Percentiles rank a stretch among this genome's conserved stretches.
Conservation (phyloP, 2,888 invertebrate species). For the Drosophila conformis region DNA sequence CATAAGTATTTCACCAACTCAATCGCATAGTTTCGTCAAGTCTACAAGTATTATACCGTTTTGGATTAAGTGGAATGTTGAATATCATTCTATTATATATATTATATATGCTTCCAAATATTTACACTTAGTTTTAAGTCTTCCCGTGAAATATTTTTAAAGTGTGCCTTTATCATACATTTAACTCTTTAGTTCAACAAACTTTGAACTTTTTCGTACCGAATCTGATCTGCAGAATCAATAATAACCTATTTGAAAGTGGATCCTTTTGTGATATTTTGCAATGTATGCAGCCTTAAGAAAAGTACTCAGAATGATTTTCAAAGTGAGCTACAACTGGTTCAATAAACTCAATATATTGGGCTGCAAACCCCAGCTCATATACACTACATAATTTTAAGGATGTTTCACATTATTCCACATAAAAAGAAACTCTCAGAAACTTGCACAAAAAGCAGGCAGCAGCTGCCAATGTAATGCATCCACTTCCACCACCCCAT, state of each 20-base stretch:
- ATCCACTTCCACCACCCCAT: background rate
- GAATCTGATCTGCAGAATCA: background rate
- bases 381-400: slow-evolving; percentile 4
- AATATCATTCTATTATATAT: background rate
- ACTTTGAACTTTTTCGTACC: background rate
- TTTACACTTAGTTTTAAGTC: background rate
- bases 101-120: too few relatives aligned
- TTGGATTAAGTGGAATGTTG: background rate
- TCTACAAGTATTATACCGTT: background rate
- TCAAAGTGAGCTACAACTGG: background rate
- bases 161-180: background rate
- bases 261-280: background rate
- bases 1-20: slow-evolving; percentile 1
- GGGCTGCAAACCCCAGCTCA: background rate
- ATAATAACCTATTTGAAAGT: background rate
- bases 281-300: background rate
- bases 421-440: background rate
- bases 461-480: slow-evolving; percentile 46
- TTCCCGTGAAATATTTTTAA: background rate
- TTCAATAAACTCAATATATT: background rate
- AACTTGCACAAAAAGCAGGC: slow-evolving; percentile 23
- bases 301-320: background rate
- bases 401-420: slow-evolving; percentile 15
- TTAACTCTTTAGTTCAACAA: background rate
- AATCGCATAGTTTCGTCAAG: slow-evolving; percentile 6